These are phyloP conservation scores for Drosophila sordidula DNA, from an alignment of 2,888 invertebrate genomes.

Conservation along the genomic window DNA sequence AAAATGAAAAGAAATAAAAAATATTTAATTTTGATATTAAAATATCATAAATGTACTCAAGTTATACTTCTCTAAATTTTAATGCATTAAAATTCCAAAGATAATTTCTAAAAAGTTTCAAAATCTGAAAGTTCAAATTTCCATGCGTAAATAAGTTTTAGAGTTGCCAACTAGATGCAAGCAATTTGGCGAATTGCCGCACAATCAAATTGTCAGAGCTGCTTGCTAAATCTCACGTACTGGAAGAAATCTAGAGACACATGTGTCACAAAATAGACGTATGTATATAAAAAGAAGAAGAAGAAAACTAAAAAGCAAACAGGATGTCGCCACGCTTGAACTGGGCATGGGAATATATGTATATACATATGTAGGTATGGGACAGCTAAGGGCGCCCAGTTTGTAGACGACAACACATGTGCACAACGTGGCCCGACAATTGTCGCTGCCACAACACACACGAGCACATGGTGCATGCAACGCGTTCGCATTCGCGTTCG, in stretches of 20 bases:
- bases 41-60: no score
- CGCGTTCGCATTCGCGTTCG: neutral
- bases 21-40: no score
- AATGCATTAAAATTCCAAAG: no score
- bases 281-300: constrained; percentile 21
- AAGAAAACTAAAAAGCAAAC: constrained; percentile 64
- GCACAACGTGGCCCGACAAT: constrained; percentile 68
- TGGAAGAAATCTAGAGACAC: constrained; percentile 29
- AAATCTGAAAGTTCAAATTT: no score
- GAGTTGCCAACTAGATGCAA: constrained; percentile 52
- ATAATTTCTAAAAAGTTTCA: neutral
- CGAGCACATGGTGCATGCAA: constrained; percentile 26
- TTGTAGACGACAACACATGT: constrained; percentile 59
- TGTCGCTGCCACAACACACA: constrained; percentile 23
- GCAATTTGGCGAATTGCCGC: constrained; percentile 58
- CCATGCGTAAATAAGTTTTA: constrained; percentile 9
- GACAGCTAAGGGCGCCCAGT: constrained; percentile 38
- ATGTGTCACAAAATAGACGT: constrained; percentile 53
- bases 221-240: constrained; percentile 5
- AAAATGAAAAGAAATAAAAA: no score
- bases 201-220: constrained; percentile 43
- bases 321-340: constrained; percentile 75
- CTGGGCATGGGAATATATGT: constrained; percentile 21
- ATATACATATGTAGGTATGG: constrained; percentile 8
- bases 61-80: no score